phyloP scores from a whole-genome alignment of 2,888 invertebrate species.

The Adelphocoris suturalis region DNA sequence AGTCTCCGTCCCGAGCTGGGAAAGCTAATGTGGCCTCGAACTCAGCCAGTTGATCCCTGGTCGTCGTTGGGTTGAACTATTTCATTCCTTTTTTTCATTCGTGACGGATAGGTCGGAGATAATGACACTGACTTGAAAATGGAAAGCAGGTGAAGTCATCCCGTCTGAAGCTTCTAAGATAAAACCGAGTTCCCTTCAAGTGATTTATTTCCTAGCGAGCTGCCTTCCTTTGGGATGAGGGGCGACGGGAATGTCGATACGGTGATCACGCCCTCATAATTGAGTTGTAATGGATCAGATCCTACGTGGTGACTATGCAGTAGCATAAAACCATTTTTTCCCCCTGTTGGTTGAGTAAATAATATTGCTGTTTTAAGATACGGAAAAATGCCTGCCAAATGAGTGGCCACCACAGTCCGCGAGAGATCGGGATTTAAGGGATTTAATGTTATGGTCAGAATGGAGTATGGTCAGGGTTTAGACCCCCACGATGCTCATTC shows the following conservation, averaged over 20 bases:
- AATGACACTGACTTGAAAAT: conserved; percentile 38
- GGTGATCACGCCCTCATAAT: neutral
- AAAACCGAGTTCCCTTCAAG: conserved; percentile 44
- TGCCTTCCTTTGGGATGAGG: neutral
- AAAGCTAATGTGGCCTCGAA: conserved; percentile 18
- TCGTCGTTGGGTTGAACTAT: conserved; percentile 31
- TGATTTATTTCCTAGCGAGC: conserved; percentile 27
- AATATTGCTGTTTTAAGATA: no score
- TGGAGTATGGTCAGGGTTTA: no score
- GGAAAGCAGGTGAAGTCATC: conserved; percentile 56
- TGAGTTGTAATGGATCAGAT: neutral
- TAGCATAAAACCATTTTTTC: no score
- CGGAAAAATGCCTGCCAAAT: no score
- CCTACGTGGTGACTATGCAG: no score
- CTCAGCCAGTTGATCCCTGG: conserved; percentile 1
- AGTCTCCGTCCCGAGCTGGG: neutral
- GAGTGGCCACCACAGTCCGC: no score
- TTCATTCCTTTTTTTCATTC: conserved; percentile 30
- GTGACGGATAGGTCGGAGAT: conserved; percentile 53
- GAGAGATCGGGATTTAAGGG: no score
- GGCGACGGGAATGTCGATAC: neutral
- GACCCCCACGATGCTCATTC: no score
- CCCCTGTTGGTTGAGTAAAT: no score
- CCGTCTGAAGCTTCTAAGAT: conserved; percentile 45
- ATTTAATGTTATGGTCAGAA: no score